Evolutionary conservation across 2,888 invertebrate species (phyloP).

Genomic region (Latrodectus elegans): DNA sequence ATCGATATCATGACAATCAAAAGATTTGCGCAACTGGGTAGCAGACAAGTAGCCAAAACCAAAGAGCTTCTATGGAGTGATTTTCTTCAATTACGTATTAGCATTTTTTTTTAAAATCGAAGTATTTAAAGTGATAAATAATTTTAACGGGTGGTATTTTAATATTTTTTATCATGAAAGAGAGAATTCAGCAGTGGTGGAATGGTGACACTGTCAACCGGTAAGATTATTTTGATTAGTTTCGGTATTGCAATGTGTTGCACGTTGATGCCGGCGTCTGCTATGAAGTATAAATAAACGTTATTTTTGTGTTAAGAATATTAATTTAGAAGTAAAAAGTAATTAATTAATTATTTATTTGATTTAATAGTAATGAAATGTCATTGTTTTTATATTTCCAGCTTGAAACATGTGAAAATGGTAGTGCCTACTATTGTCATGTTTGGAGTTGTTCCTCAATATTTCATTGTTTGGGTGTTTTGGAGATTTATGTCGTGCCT

Average conservation of each 20-base stretch:
- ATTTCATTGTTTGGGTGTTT: conserved; percentile 72
- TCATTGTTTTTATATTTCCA: conserved; percentile 28
- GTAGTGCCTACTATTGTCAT: conserved; percentile 70
- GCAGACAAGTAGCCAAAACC: neutral
- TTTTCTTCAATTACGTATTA: conserved; percentile 10
- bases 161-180: conserved; percentile 32
- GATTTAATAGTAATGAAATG: neutral
- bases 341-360: neutral
- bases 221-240: conserved; percentile 39
- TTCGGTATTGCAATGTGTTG: conserved; percentile 60
- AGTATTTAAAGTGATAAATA: neutral
- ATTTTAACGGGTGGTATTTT: neutral
- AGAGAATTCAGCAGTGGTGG: conserved; percentile 57
- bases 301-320: neutral
- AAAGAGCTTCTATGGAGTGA: neutral
- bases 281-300: conserved; percentile 12
- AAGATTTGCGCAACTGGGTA: neutral
- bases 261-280: conserved; percentile 51
- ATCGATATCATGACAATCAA: neutral
- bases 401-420: conserved; percentile 67
- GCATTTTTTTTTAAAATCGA: neutral
- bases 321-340: neutral
- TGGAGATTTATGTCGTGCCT: conserved; percentile 73
- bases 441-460: conserved; percentile 73
- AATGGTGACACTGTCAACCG: conserved; percentile 46